phyloP scores from a whole-genome alignment of 2,113 vertebrate genomes.

The Lepus timidus region DNA sequence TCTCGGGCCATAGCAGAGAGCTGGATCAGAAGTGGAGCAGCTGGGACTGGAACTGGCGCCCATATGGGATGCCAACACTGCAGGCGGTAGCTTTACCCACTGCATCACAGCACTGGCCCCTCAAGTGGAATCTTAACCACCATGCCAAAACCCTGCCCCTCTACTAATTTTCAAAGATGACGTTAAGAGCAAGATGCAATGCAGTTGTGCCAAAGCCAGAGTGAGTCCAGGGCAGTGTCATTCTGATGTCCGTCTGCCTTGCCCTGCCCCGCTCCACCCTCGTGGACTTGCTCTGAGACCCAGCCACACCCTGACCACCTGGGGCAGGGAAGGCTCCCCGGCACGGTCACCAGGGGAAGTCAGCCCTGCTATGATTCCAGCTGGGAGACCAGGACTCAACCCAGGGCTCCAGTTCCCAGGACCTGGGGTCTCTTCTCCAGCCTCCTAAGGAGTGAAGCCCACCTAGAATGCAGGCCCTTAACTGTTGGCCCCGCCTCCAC shows the following conservation, averaged over 20 bases:
- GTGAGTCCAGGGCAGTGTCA: background rate
- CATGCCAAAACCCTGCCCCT: too few relatives aligned
- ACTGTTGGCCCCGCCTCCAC: fast-evolving
- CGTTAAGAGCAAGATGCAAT: background rate
- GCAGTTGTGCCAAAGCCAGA: background rate
- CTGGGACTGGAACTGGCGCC: too few relatives aligned
- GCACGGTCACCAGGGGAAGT: background rate
- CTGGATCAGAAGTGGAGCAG: too few relatives aligned
- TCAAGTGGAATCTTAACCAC: too few relatives aligned
- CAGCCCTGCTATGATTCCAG: background rate
- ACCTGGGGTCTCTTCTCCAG: background rate
- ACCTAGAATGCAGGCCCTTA: background rate
- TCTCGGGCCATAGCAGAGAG: too few relatives aligned
- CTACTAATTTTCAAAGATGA: background rate
- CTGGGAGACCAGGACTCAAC: background rate
- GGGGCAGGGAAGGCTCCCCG: background rate
- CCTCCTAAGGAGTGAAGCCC: too few relatives aligned
- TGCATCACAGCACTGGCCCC: too few relatives aligned
- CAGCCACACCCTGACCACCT: background rate
- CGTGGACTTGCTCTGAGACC: background rate
- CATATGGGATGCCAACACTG: too few relatives aligned
- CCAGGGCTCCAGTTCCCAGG: background rate
- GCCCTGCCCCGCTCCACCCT: background rate
- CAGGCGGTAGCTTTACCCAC: too few relatives aligned
- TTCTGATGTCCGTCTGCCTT: background rate